Evolutionary conservation across 2,888 invertebrate genomes (phyloP).

Genomic region (Noctua comes): DNA sequence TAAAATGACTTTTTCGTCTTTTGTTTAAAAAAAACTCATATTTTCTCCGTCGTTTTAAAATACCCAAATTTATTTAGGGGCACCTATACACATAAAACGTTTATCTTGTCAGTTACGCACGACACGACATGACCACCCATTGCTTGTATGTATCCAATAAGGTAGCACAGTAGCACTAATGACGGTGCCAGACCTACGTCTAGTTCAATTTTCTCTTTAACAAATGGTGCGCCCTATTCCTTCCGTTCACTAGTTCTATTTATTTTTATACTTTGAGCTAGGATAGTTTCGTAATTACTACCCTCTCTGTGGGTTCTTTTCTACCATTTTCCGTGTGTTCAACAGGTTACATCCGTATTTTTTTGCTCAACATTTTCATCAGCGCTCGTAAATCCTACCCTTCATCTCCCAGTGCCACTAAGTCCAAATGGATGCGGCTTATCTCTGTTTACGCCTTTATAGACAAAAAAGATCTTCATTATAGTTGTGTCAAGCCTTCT

Average conservation of each 20-base stretch:
- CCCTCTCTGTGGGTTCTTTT: constrained; percentile 59
- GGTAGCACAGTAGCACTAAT: constrained; percentile 29
- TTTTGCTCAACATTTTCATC: constrained; percentile 71
- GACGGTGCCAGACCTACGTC: constrained; percentile 33
- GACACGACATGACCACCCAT: constrained; percentile 4
- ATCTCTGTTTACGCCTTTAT: constrained; percentile 21
- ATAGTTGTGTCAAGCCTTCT: constrained; percentile 11
- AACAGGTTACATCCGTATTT: constrained; percentile 72
- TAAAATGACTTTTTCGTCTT: background rate
- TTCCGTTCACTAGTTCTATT: constrained; percentile 70
- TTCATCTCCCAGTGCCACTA: constrained; percentile 44
- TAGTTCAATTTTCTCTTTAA: constrained; percentile 47
- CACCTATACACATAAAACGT: background rate
- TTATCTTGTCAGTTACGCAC: constrained; percentile 28
- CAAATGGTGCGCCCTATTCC: constrained; percentile 45
- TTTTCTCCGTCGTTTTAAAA: background rate
- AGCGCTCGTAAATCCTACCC: constrained; percentile 55
- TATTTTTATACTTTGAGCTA: constrained; percentile 65
- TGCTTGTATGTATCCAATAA: constrained; percentile 18
- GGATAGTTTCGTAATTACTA: constrained; percentile 76
- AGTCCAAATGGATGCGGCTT: constrained; percentile 53
- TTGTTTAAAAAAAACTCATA: background rate
- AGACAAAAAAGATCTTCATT: constrained; percentile 15
- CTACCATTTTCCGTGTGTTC: constrained; percentile 55
- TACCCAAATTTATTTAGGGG: background rate